These are phyloP conservation scores for Drosophila azteca DNA, from an alignment of 1,140 invertebrate genomes.

Conservation along the genomic window DNA sequence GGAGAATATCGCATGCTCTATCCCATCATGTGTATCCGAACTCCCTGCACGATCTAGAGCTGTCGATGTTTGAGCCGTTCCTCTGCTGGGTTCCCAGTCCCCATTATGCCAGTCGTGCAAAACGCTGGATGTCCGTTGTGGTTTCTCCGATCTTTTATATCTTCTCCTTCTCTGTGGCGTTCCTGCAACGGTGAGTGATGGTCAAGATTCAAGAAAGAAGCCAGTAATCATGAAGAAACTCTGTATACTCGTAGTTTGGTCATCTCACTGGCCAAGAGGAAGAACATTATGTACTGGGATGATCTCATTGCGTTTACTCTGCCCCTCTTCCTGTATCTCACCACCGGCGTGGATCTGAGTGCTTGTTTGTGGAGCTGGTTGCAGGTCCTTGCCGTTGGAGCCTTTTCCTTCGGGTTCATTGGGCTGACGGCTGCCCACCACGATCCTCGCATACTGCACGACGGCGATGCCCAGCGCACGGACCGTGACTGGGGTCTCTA, in stretches of 20 bases:
- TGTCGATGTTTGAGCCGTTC: conserved; percentile 88
- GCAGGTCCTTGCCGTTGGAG: conserved; percentile 85
- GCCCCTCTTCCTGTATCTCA: conserved; percentile 84
- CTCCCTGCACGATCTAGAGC: conserved; percentile 90
- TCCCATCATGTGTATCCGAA: conserved; percentile 93
- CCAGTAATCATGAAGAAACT: neutral
- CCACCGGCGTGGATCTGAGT: conserved; percentile 56
- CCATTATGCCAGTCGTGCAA: conserved; percentile 81
- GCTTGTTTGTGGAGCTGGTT: conserved; percentile 85
- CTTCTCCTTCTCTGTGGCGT: conserved; percentile 81
- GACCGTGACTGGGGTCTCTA: conserved; percentile 91
- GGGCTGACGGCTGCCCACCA: conserved; percentile 92
- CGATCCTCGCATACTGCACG: conserved; percentile 92
- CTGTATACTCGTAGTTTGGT: conserved; percentile 27
- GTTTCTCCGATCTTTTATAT: conserved; percentile 85
- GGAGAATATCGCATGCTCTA: conserved; percentile 90
- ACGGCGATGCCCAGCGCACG: conserved; percentile 87
- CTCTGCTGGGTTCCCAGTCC: conserved; percentile 87
- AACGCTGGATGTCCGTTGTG: conserved; percentile 83
- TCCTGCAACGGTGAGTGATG: conserved; percentile 84
- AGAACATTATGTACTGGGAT: conserved; percentile 71
- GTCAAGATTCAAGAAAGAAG: neutral
- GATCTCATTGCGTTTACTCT: conserved; percentile 84
- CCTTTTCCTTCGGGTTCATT: conserved; percentile 87
- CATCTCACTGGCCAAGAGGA: conserved; percentile 34